Base-by-base conservation (phyloP, 2,888 invertebrate genomes). In the Apamea sordens region DNA sequence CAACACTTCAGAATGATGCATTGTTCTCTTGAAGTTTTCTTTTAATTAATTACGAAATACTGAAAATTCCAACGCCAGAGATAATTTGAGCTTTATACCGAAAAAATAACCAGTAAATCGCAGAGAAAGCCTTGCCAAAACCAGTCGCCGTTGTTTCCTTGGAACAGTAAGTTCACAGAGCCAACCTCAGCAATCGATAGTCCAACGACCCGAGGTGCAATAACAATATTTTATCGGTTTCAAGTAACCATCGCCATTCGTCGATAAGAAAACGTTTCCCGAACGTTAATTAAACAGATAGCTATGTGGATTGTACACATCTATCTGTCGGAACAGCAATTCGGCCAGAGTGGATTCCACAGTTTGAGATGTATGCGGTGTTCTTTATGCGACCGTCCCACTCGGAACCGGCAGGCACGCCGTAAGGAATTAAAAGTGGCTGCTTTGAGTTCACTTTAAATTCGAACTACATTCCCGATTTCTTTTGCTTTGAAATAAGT, bases 221-320 rank as follows among this genome's bases (percentile, higher is more conserved):
- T 91, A 92, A 91, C 91, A 90, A 92, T 93, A n/a, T n/a, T n/a
- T 92, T 92, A 91, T 91, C 91, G 90, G 87, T 91, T 92, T 92
- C 89, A 88, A 89, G 88, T 88, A 90, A 86, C 86, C 82, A 88
- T 85, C 83, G 83, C 87, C 83, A 86, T 76, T 80, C 83, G 89
- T 81, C 81, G 90, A 92, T 92, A 92, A 93, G 91, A 91, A 91
- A 90, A 86, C 86, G 84, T 81, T 89, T 88, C 85, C 87, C 85
- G 87, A 88, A 90, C 90, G 86, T 92, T 93, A 92, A 93, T 93
- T 93, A 92, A 92, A 91, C 88, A 86, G 90, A 90, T 90, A 90
- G 73, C 85, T 64, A 84, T 82, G 77, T 85, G 83, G 69, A 86
- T 88, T 85, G 83, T 80, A 79, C 83, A 87, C 85, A 89, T 83